These are phyloP conservation scores for Harpalus rufipes DNA, from an alignment of 2,888 invertebrate genomes.

Conservation along the genomic window DNA sequence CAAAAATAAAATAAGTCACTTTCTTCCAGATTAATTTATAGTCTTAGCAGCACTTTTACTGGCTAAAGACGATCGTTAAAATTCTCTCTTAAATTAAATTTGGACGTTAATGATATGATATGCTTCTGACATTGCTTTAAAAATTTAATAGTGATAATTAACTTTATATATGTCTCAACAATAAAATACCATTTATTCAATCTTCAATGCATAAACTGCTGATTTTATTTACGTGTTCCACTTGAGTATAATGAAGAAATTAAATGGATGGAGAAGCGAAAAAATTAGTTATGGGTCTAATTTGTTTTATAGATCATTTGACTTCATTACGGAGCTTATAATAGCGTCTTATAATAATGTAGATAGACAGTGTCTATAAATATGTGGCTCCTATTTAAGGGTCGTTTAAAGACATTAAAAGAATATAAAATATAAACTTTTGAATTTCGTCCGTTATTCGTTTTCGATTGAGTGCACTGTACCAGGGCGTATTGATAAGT, in stretches of 20 bases:
- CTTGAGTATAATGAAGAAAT: conserved; percentile 1
- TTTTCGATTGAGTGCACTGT: too few relatives aligned
- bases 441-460: too few relatives aligned
- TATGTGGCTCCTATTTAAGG: too few relatives aligned
- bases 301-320: background rate
- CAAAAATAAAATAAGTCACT: conserved; percentile 34
- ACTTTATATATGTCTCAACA: conserved; percentile 15
- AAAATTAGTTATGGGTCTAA: background rate
- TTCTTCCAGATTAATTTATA: conserved; percentile 38
- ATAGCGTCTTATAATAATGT: background rate
- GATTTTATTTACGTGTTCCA: background rate
- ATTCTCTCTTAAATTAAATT: conserved; percentile 53
- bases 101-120: conserved; percentile 41
- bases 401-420: too few relatives aligned
- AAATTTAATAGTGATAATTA: conserved; percentile 33
- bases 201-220: background rate
- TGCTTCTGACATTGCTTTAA: conserved; percentile 24
- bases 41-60: conserved; percentile 43
- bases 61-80: conserved; percentile 52
- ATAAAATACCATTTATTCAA: conserved; percentile 14
- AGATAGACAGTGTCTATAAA: too few relatives aligned
- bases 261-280: background rate
- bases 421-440: too few relatives aligned
- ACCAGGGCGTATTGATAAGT: too few relatives aligned
- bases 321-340: background rate